Evolutionary conservation across 2,888 invertebrate species (phyloP).

Genomic region (Troides helena): DNA sequence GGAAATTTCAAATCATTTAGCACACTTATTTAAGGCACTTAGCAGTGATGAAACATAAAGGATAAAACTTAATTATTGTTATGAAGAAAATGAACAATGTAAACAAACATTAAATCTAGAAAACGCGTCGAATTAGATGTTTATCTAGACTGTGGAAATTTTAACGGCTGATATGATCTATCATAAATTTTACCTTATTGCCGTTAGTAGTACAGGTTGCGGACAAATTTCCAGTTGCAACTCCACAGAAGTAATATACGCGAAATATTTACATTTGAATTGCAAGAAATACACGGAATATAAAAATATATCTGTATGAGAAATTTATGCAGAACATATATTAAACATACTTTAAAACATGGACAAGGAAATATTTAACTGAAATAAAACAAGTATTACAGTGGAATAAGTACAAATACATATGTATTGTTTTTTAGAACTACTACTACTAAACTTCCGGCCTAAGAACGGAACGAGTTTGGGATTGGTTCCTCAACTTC

Average conservation of each 20-base stretch:
- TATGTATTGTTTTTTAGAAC: too few species aligned
- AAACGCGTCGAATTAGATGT: conserved; percentile 23
- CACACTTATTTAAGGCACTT: conserved; percentile 17
- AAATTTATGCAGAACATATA: conserved; percentile 3
- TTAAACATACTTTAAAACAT: conserved; percentile 2
- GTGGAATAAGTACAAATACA: background rate
- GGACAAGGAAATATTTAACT: background rate
- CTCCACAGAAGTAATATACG: conserved; percentile 20
- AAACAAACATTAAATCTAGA: conserved; percentile 26
- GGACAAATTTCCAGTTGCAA: conserved; percentile 16
- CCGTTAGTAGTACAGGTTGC: conserved; percentile 2
- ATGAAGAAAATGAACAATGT: conserved; percentile 15
- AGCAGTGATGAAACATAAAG: conserved; percentile 7
- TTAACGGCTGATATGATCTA: conserved; percentile 10
- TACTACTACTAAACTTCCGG: too few species aligned
- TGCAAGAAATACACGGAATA: conserved; percentile 24
- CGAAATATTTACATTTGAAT: conserved; percentile 22
- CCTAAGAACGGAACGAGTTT: too few species aligned
- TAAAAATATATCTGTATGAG: conserved; percentile 10
- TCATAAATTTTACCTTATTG: conserved; percentile 23
- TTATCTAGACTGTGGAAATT: conserved; percentile 24
- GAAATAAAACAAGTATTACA: background rate
- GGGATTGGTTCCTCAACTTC: too few species aligned
- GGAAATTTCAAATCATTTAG: conserved; percentile 38
- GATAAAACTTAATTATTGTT: conserved; percentile 12